Evolutionary conservation across 2,888 invertebrate species (phyloP).

Genomic region (Drosophila mercatorum): DNA sequence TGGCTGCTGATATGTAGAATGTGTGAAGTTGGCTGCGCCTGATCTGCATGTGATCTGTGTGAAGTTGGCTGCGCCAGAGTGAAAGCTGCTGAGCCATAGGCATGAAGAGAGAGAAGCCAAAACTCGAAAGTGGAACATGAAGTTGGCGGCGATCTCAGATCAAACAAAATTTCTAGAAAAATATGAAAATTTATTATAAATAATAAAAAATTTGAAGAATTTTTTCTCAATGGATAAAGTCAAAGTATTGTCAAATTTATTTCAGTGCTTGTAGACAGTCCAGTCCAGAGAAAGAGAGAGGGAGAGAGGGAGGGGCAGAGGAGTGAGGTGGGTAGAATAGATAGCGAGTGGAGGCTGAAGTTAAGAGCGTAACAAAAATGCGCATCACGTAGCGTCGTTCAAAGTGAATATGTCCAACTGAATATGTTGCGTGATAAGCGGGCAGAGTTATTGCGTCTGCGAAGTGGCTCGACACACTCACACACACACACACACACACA

Average conservation of each 20-base stretch:
- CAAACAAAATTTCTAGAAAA: not conserved
- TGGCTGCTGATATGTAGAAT: too few relatives aligned
- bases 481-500: not conserved
- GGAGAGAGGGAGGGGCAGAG: not conserved
- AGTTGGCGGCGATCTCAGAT: not conserved
- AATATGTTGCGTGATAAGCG: constrained; percentile 64
- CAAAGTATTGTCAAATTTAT: not conserved
- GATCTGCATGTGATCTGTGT: not conserved
- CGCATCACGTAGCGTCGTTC: constrained; percentile 83
- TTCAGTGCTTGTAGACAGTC: constrained; percentile 19
- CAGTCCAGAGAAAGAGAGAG: not conserved
- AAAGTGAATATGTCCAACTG: constrained; percentile 82
- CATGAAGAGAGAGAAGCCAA: not conserved
- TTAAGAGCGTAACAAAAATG: constrained; percentile 83
- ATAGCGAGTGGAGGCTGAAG: constrained; percentile 27
- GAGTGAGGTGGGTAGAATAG: not conserved
- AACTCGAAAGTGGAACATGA: not conserved
- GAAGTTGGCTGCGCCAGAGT: not conserved
- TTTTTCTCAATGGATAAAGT: too few relatives aligned
- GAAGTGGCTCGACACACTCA: constrained; percentile 44
- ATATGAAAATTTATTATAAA: not conserved
- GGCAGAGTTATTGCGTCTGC: constrained; percentile 68
- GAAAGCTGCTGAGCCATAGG: too few relatives aligned
- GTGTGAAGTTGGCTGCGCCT: too few relatives aligned
- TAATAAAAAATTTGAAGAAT: too few relatives aligned